Conservation (phyloP, 2,113 vertebrate genomes). For the Pseudopipra pipra region DNA sequence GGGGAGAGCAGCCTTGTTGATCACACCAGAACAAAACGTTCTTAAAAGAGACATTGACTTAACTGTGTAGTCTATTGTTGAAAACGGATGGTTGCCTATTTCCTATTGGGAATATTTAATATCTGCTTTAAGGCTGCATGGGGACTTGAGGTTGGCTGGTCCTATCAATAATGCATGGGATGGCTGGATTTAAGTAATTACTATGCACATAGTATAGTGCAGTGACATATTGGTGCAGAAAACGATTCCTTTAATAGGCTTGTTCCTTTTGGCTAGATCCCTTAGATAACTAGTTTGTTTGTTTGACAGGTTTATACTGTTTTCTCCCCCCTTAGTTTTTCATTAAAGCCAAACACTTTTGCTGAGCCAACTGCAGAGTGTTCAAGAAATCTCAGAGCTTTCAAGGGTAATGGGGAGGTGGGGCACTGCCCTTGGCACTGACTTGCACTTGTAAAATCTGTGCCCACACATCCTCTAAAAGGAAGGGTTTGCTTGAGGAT, state of each 20-base stretch:
- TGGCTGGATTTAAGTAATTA: constrained; percentile 49
- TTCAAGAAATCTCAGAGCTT: not conserved
- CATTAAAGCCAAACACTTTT: not conserved
- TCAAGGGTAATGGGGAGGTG: not conserved
- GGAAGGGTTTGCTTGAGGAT: not conserved
- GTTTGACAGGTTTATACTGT: constrained; percentile 50
- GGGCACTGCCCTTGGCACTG: not conserved
- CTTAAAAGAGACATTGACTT: constrained; percentile 11
- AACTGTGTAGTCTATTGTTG: not conserved
- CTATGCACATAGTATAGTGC: constrained; percentile 31
- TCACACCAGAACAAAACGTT: not conserved
- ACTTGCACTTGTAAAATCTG: not conserved
- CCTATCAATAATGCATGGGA: constrained; percentile 59
- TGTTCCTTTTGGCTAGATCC: constrained; percentile 52
- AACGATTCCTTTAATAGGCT: constrained; percentile 36
- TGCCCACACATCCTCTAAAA: not conserved
- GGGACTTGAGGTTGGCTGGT: constrained; percentile 36
- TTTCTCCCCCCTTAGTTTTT: not conserved
- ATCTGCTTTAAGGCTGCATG: constrained; percentile 28
- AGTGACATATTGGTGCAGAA: constrained; percentile 53
- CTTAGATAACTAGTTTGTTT: constrained; percentile 47
- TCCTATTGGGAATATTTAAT: constrained; percentile 44
- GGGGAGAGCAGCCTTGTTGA: not conserved
- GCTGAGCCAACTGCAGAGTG: not conserved
- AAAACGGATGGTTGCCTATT: not conserved